A percentile compares a stretch with the other conserved stretches of the same genome.
Conservation (phyloP, 1,140 invertebrate genomes). For the Doryteuthis pealeii region DNA sequence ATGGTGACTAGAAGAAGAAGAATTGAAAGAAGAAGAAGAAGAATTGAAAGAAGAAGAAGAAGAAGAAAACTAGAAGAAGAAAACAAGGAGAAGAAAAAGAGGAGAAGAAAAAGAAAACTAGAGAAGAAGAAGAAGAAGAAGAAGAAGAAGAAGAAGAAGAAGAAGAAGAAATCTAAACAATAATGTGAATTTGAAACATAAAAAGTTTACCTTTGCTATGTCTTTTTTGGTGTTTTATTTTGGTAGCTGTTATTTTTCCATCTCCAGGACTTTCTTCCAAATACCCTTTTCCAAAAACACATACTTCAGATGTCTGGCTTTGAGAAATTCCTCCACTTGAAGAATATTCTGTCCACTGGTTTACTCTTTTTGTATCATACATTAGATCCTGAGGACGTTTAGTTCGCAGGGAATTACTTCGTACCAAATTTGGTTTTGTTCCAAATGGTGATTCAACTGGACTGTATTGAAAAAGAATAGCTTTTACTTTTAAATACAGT, state of each 20-base stretch:
- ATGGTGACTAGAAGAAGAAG: too few relatives aligned
- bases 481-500: too few relatives aligned
- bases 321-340: constrained; percentile 56
- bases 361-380: constrained; percentile 27
- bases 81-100: too few relatives aligned
- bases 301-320: constrained; percentile 53
- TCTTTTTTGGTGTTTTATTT: constrained; percentile 11
- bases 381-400: constrained; percentile 15
- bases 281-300: constrained; percentile 56
- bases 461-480: constrained; percentile 26
- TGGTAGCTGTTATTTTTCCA: constrained; percentile 2
- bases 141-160: too few relatives aligned
- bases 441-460: constrained; percentile 28
- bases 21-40: too few relatives aligned
- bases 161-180: too few relatives aligned
- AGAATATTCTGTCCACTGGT: constrained; percentile 29
- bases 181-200: too few relatives aligned
- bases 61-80: too few relatives aligned
- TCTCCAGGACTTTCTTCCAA: constrained; percentile 37
- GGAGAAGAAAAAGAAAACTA: too few relatives aligned
- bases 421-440: constrained; percentile 41
- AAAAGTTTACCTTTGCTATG: constrained; percentile 27
- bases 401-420: constrained; percentile 33
- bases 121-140: too few relatives aligned
- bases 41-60: too few relatives aligned